Percentiles rank a stretch among this genome's conserved stretches.
phyloP scores from a whole-genome alignment of 2,113 vertebrate species.

The Sapajus apella region DNA sequence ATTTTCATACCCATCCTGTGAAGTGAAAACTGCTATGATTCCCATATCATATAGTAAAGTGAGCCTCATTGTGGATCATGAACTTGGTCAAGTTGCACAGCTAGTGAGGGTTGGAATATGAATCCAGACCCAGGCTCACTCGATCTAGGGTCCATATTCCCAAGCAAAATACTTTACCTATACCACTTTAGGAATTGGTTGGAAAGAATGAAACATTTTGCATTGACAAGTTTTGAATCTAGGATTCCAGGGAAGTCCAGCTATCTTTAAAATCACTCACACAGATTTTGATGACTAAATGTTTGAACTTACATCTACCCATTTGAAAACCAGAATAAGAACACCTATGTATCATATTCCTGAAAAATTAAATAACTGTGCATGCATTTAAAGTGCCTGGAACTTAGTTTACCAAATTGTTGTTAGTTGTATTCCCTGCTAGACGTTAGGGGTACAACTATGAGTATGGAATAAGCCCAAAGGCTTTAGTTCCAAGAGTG shows the following conservation, averaged over 20 bases:
- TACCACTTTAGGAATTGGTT: not conserved
- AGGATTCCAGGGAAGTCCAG: not conserved
- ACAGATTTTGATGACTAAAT: not conserved
- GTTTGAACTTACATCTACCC: not conserved
- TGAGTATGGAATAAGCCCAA: not conserved
- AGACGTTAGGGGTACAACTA: not conserved
- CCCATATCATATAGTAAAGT: not conserved
- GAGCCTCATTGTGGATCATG: not conserved
- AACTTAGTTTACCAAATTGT: not conserved
- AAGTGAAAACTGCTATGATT: not conserved
- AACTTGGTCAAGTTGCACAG: not conserved
- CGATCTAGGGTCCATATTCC: not conserved
- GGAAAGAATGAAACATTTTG: not conserved
- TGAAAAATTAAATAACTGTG: not conserved
- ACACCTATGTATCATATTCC: not conserved
- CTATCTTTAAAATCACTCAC: not conserved
- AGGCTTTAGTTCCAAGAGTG: not conserved
- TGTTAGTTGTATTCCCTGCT: not conserved
- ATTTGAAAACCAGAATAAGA: not conserved
- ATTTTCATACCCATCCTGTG: not conserved
- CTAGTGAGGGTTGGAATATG: not conserved
- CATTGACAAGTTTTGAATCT: not conserved
- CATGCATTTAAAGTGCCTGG: not conserved
- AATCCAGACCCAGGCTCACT: not conserved
- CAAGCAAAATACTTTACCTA: not conserved